phyloP scores from a whole-genome alignment of 2,888 invertebrate species.

The Epinotia nisella region DNA sequence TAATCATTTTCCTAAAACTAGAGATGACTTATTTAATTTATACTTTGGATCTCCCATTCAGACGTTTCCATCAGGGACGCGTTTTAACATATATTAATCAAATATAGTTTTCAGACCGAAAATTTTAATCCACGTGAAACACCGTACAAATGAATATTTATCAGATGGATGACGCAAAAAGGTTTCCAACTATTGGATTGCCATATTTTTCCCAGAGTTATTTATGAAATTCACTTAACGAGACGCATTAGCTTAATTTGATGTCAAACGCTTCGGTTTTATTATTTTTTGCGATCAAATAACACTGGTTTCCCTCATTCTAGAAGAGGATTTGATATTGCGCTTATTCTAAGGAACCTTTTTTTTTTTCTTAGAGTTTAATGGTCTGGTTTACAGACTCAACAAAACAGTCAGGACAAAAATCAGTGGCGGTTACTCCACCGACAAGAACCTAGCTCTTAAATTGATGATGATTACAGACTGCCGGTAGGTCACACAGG shows the following conservation, averaged over 20 bases:
- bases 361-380: too few relatives aligned
- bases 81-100: not conserved
- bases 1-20: too few relatives aligned
- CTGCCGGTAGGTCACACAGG: too few relatives aligned
- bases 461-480: too few relatives aligned
- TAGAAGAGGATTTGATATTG: slow-evolving; percentile 9
- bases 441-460: too few relatives aligned
- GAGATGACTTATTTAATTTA: too few relatives aligned
- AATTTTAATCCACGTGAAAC: not conserved
- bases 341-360: too few relatives aligned
- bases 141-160: slow-evolving; percentile 31
- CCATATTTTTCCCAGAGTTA: slow-evolving; percentile 39
- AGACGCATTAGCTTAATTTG: slow-evolving; percentile 48
- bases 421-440: too few relatives aligned
- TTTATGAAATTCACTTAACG: slow-evolving; percentile 37
- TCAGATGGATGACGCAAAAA: slow-evolving; percentile 23
- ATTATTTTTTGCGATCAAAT: slow-evolving; percentile 24
- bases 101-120: slow-evolving; percentile 23
- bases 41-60: not conserved
- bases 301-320: not conserved
- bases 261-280: slow-evolving; percentile 44
- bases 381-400: too few relatives aligned
- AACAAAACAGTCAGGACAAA: too few relatives aligned
- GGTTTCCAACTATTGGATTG: slow-evolving; percentile 34
- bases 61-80: not conserved